Conservation (phyloP, 92 coral and sea anemone genomes). For the Palythoa grandis region DNA sequence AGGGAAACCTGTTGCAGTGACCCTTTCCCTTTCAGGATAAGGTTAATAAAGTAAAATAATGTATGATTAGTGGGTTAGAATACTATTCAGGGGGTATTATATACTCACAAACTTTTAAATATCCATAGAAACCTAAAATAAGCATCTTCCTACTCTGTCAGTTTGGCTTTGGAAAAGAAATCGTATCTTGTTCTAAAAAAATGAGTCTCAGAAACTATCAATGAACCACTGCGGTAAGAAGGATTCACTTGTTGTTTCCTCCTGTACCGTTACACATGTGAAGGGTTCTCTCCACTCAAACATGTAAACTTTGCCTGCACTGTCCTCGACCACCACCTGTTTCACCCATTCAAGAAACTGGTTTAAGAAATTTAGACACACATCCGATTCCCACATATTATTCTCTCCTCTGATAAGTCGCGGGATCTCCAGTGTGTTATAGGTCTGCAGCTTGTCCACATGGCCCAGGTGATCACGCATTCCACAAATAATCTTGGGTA, state of each 20-base stretch:
- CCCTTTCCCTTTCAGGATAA: too few relatives aligned
- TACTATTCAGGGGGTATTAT: too few relatives aligned
- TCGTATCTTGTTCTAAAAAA: neutral
- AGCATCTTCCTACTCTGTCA: too few relatives aligned
- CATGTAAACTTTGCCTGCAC: conserved; percentile 75
- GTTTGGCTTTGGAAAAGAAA: neutral
- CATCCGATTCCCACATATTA: conserved; percentile 82
- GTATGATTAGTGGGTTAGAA: too few relatives aligned
- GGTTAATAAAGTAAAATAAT: too few relatives aligned
- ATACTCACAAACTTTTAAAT: too few relatives aligned
- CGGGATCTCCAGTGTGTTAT: conserved; percentile 92
- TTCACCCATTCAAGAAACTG: conserved; percentile 88
- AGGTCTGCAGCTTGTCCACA: conserved; percentile 86
- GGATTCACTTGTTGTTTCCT: conserved; percentile 45
- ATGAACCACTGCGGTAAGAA: conserved; percentile 89
- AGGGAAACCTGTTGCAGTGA: too few relatives aligned
- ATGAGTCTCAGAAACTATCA: conserved; percentile 9
- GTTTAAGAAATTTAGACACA: conserved; percentile 86
- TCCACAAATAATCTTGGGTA: conserved; percentile 94
- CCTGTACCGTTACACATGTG: conserved; percentile 59
- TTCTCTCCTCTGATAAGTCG: conserved; percentile 64
- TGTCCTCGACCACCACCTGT: conserved; percentile 66
- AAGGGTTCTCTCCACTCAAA: conserved; percentile 89
- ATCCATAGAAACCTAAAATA: too few relatives aligned
- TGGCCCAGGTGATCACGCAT: conserved; percentile 83